These are phyloP conservation scores for Conopomorpha cramerella DNA, from an alignment of 1,140 invertebrate genomes.

Conservation along the genomic window DNA sequence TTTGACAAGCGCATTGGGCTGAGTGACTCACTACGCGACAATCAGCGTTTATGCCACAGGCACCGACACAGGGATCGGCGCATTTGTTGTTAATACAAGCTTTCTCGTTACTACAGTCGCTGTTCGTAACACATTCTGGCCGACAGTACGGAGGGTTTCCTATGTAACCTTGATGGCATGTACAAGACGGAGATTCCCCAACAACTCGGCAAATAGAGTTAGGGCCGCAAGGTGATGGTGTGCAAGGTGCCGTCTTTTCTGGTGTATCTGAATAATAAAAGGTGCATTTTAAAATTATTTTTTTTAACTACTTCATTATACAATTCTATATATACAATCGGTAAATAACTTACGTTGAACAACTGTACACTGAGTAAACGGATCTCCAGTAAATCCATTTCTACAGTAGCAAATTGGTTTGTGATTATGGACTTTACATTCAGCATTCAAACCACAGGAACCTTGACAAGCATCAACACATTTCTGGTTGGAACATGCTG, in stretches of 20 bases:
- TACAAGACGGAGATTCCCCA: slow-evolving; percentile 73
- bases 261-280: slow-evolving; percentile 19
- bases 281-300: slow-evolving; percentile 2
- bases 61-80: slow-evolving; percentile 74
- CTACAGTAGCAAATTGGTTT: slow-evolving; percentile 69
- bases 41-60: slow-evolving; percentile 72
- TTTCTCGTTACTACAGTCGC: slow-evolving; percentile 71
- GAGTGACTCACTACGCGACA: slow-evolving; percentile 78
- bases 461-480: slow-evolving; percentile 80
- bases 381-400: slow-evolving; percentile 64
- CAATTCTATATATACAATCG: slow-evolving; percentile 62
- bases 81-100: slow-evolving; percentile 77
- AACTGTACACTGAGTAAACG: slow-evolving; percentile 53
- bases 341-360: slow-evolving; percentile 29
- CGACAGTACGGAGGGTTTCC: slow-evolving; percentile 70
- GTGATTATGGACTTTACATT: slow-evolving; percentile 67
- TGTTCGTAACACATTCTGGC: slow-evolving; percentile 74
- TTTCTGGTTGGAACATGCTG: slow-evolving; percentile 84
- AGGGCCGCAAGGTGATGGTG: slow-evolving; percentile 67
- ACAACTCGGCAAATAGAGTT: slow-evolving; percentile 76
- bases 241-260: slow-evolving; percentile 57
- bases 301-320: background rate
- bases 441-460: slow-evolving; percentile 69
- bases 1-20: slow-evolving; percentile 71
- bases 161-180: slow-evolving; percentile 70